phyloP scores from a whole-genome alignment of 2,888 invertebrate genomes.

The Hofmannophila pseudospretella region DNA sequence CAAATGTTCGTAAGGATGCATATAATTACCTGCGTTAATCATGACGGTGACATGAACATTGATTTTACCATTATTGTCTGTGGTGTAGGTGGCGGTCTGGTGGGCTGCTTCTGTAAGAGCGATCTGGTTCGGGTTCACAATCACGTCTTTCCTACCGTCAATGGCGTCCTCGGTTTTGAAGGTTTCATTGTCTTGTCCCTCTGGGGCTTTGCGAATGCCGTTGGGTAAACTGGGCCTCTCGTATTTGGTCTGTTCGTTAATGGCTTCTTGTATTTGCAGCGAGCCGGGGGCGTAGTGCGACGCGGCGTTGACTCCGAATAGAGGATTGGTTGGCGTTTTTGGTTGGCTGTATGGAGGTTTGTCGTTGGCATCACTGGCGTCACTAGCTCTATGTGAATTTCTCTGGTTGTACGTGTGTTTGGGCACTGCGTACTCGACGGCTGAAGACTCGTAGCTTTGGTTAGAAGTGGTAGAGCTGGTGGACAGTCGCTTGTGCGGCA shows the following conservation, averaged over 20 bases:
- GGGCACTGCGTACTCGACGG: constrained; percentile 60
- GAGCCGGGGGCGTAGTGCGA: constrained; percentile 64
- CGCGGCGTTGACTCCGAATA: constrained; percentile 71
- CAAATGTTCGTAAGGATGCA: constrained; percentile 70
- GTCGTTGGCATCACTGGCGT: constrained; percentile 45
- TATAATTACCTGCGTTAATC: constrained; percentile 84
- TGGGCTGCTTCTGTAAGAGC: constrained; percentile 70
- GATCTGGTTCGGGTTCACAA: constrained; percentile 66
- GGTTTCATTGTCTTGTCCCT: constrained; percentile 89
- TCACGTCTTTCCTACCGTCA: constrained; percentile 77
- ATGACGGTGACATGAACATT: constrained; percentile 92
- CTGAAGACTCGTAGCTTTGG: constrained; percentile 63
- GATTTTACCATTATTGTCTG: constrained; percentile 91
- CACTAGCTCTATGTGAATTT: constrained; percentile 35
- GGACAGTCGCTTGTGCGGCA: constrained; percentile 62
- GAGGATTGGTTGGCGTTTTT: constrained; percentile 54
- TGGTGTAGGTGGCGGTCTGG: constrained; percentile 75
- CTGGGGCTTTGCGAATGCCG: constrained; percentile 83
- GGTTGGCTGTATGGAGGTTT: constrained; percentile 39
- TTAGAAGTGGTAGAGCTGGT: constrained; percentile 66
- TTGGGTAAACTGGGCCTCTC: constrained; percentile 56
- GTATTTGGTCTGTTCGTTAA: constrained; percentile 45
- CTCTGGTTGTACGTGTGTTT: constrained; percentile 56
- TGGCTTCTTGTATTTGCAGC: constrained; percentile 22
- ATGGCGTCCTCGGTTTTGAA: constrained; percentile 78